Evolutionary conservation across 2,888 invertebrate species (phyloP), one percentile per base, ranked within the genome.

Genomic region (Pegoplata infirma): DNA sequence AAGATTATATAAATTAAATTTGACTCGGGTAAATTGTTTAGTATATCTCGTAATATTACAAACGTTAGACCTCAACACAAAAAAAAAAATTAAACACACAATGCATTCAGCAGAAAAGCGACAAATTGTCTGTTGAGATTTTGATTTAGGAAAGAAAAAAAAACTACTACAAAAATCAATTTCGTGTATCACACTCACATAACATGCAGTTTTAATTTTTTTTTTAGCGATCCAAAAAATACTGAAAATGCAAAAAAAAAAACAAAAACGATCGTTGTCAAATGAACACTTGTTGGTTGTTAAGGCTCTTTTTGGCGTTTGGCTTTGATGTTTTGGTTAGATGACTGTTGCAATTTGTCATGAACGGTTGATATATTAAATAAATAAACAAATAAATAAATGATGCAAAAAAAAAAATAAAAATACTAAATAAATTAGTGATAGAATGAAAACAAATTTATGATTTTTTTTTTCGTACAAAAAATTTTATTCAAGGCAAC

Each of bases 41-140:
- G n/a, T n/a, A 46, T 59, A 58, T 25, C 4, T 40, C 19, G 40
- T 6, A 23, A 14, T 61, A 17, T 25, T 47, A 47, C 23, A 63
- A 55, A 14, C 6, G n/a, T 44, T 53, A 44, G 46, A 53, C 49
- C 32, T n/a, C n/a, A n/a, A n/a, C n/a, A n/a, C n/a, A n/a, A n/a
- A n/a, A n/a, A n/a, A n/a, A n/a, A n/a, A n/a, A n/a, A n/a, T n/a
- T n/a, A 32, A 21, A 51, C 5, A 51, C 19, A 61, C 25, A 21
- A n/a, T n/a, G 51, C 5, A 36, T 32, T 21, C 21, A 5, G 4
- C n/a, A 28, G 16, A 67, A 67, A 61, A 61, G 67, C 74, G 74
- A 66, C 74, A 68, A 74, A 75, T 75, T 75, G 74, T 75, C 74
- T 68, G 67, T 59, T 61, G 19, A 55, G 55, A 55, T 61, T 59